Conservation (phyloP, 2,797 vertebrate genomes). For the Holocentrus rufus region DNA sequence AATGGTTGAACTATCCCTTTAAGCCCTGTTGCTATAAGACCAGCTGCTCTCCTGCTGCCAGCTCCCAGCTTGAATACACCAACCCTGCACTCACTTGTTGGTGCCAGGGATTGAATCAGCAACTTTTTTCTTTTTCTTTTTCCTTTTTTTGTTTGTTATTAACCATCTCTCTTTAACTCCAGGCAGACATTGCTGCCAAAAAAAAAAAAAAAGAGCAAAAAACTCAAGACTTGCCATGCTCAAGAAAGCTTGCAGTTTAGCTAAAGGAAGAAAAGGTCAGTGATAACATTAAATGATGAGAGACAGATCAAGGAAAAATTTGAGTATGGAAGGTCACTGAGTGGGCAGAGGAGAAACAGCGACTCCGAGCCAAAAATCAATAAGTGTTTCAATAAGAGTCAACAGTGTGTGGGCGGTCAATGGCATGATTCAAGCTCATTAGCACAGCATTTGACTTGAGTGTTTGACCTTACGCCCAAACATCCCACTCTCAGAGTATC, state of each 20-base stretch:
- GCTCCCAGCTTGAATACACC: no score
- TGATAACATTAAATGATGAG: slow-evolving; percentile 42
- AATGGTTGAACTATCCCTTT: no score
- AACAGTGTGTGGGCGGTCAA: slow-evolving; percentile 60
- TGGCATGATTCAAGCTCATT: slow-evolving; percentile 69
- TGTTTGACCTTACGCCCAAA: slow-evolving; percentile 50
- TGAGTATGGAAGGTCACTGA: slow-evolving; percentile 38
- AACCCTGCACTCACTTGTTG: slow-evolving; percentile 7
- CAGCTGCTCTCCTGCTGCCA: slow-evolving; percentile 38
- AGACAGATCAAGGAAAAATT: slow-evolving; percentile 27
- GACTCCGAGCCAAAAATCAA: slow-evolving; percentile 61
- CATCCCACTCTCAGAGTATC: slow-evolving; percentile 32
- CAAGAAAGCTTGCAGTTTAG: slow-evolving; percentile 37
- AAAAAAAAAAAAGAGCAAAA: slow-evolving; percentile 11
- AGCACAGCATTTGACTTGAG: slow-evolving; percentile 65
- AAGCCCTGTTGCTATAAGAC: slow-evolving; percentile 14
- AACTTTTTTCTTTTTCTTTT: slow-evolving; percentile 17
- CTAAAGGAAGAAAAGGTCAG: slow-evolving; percentile 24
- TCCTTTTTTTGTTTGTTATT: slow-evolving; percentile 1
- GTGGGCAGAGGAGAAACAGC: slow-evolving; percentile 48
- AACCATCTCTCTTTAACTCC: slow-evolving; percentile 31
- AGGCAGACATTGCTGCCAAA: slow-evolving; percentile 5
- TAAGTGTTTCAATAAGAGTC: slow-evolving; percentile 54
- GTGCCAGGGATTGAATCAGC: slow-evolving; percentile 55
- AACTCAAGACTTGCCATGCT: slow-evolving; percentile 44